Conservation (phyloP, 2,113 vertebrate genomes). For the Leiothrix lutea region DNA sequence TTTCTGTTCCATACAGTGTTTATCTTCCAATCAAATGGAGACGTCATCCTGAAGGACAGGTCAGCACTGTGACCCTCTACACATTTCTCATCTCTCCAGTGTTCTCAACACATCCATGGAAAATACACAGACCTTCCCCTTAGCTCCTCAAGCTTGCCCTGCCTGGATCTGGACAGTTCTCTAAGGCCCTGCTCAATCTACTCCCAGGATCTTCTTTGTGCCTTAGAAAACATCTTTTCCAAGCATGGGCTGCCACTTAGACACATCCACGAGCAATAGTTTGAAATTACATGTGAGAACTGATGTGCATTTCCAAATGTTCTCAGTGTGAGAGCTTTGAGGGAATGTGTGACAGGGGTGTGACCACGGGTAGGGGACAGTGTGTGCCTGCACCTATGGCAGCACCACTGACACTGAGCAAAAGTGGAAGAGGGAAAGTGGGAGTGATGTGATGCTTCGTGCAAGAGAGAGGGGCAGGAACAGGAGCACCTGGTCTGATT, state of each 20-base stretch:
- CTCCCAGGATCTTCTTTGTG: background rate
- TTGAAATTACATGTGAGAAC: background rate
- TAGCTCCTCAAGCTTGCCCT: background rate
- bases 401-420: background rate
- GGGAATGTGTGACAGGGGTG: background rate
- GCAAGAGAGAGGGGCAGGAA: background rate
- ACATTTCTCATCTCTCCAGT: conserved; percentile 35
- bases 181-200: background rate
- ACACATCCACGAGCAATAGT: background rate
- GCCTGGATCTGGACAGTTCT: background rate
- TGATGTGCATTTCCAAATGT: background rate
- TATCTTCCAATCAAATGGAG: background rate
- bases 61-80: conserved; percentile 25
- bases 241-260: background rate
- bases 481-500: background rate
- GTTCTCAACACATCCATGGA: background rate
- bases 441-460: background rate
- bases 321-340: accelerated
- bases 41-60: conserved; percentile 33
- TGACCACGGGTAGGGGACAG: accelerated
- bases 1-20: conserved; percentile 51
- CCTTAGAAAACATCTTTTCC: background rate
- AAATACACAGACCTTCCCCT: background rate
- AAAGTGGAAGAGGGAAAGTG: accelerated
- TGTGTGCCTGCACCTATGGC: background rate